Conservation (phyloP, 2,113 vertebrate genomes). For the Drymodes brunneopygia region DNA sequence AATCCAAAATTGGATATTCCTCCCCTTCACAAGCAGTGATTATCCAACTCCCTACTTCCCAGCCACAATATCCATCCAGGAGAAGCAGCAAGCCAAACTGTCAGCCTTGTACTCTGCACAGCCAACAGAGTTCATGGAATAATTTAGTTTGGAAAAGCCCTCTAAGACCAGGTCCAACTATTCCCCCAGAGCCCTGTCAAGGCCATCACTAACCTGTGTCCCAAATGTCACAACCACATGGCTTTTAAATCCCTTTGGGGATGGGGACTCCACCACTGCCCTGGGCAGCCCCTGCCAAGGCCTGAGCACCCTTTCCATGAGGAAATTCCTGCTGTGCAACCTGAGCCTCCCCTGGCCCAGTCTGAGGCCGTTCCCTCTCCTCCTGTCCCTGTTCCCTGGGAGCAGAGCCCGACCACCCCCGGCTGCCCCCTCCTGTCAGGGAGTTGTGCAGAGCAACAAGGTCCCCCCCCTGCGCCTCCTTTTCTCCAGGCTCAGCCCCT, state of each 20-base stretch:
- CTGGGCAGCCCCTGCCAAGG: neutral
- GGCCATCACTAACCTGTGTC: neutral
- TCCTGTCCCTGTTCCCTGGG: neutral
- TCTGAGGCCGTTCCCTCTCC: neutral
- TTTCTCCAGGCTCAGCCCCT: neutral
- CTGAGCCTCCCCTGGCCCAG: rapidly evolving
- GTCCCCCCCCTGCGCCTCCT: neutral
- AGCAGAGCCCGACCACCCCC: neutral
- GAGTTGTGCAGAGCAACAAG: neutral
- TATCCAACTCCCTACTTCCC: neutral
- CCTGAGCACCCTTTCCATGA: rapidly evolving
- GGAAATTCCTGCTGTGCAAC: rapidly evolving
- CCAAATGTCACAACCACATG: neutral
- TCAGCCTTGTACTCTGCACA: neutral
- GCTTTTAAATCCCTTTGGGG: neutral
- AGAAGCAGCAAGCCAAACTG: neutral
- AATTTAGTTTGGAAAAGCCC: neutral
- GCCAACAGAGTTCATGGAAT: neutral
- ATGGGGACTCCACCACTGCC: rapidly evolving
- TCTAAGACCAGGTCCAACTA: neutral
- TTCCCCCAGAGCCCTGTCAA: neutral
- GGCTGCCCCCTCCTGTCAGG: neutral
- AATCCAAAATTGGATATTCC: neutral
- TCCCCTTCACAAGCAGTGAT: neutral
- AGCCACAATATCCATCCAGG: rapidly evolving